phyloP scores from a whole-genome alignment of 2,113 vertebrate genomes.

The Myrmecobius fasciatus region DNA sequence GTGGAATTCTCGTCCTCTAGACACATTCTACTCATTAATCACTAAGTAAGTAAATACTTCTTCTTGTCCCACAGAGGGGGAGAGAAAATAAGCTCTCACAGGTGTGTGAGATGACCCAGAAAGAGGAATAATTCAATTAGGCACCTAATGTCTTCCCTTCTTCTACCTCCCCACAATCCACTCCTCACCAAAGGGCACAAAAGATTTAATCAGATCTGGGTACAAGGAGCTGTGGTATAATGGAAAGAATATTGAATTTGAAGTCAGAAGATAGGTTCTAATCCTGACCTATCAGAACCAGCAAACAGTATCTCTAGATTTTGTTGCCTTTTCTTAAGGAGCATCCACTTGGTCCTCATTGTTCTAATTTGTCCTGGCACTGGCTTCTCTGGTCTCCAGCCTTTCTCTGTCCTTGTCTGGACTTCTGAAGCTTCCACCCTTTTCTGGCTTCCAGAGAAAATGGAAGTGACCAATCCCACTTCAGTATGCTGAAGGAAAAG shows the following conservation, averaged over 20 bases:
- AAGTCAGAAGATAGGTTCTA: background rate
- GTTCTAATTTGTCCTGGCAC: background rate
- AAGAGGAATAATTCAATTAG: background rate
- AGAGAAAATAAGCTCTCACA: background rate
- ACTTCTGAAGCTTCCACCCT: background rate
- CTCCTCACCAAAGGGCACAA: background rate
- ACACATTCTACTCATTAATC: background rate
- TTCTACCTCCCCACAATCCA: background rate
- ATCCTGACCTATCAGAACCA: background rate
- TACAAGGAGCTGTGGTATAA: background rate
- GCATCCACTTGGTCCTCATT: background rate
- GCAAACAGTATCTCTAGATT: background rate
- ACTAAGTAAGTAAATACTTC: background rate
- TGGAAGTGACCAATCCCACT: background rate
- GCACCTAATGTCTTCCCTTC: background rate
- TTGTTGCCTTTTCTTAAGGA: background rate
- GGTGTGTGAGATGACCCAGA: background rate
- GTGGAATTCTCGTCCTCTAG: background rate
- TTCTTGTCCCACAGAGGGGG: background rate
- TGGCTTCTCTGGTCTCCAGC: background rate
- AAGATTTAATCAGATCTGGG: background rate
- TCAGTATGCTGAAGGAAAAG: background rate
- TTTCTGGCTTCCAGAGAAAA: background rate
- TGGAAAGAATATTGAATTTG: background rate
- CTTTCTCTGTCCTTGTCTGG: background rate